Conservation (phyloP, 2,797 vertebrate species). For the Neosalanx taihuensis region DNA sequence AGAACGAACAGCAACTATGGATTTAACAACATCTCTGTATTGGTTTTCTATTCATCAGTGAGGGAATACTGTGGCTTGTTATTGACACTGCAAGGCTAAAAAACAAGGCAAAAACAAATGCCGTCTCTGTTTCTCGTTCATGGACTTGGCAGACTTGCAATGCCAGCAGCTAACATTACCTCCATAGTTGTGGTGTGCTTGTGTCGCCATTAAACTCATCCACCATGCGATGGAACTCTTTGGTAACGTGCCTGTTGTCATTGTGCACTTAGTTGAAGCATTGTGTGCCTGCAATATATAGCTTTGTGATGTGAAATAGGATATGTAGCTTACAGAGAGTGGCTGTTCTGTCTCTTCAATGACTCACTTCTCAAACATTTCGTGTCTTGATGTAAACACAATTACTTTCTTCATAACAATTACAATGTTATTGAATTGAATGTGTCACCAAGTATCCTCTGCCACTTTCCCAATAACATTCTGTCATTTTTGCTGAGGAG, state of each 20-base stretch:
- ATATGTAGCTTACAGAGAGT: not conserved
- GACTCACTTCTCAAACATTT: not conserved
- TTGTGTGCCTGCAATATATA: not conserved
- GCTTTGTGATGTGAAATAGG: not conserved
- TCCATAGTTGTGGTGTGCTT: slow-evolving; percentile 17
- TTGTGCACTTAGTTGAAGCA: slow-evolving; percentile 22
- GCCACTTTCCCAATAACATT: no score
- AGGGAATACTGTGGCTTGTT: not conserved
- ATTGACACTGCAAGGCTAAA: not conserved
- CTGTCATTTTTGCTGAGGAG: slow-evolving; percentile 6
- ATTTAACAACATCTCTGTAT: no score
- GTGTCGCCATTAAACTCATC: slow-evolving; percentile 13
- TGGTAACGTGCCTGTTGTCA: not conserved
- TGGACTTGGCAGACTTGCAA: slow-evolving; percentile 7
- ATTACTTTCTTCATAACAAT: not conserved
- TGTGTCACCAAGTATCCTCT: no score
- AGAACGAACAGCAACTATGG: no score
- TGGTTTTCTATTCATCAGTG: not conserved
- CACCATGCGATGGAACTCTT: slow-evolving; percentile 7
- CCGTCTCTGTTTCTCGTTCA: slow-evolving; percentile 32
- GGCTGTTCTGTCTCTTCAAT: not conserved
- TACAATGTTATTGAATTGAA: no score
- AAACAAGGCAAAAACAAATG: not conserved
- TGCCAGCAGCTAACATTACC: slow-evolving; percentile 12
- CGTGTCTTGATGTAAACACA: not conserved